Conservation (phyloP, 23 tunicate species). For the Pegea sp. region DNA sequence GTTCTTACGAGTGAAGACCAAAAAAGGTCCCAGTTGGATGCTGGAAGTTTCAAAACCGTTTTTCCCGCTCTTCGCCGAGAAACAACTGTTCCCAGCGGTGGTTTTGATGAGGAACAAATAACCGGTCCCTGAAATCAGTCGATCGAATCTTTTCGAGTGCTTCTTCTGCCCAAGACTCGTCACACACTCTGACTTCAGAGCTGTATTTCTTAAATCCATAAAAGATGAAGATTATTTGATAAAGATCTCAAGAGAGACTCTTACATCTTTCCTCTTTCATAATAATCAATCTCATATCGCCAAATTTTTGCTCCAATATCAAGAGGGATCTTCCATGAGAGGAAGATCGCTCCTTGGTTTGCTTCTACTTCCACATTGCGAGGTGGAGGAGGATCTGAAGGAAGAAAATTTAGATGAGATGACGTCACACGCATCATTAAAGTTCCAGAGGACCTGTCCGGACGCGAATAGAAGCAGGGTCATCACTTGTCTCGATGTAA, state of each 20-base stretch:
- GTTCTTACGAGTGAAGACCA: not conserved
- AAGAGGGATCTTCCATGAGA: not conserved
- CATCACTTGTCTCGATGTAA: not conserved
- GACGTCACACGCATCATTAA: not conserved
- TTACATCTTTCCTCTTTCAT: not conserved
- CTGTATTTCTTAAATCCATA: not conserved
- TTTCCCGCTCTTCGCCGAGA: not conserved
- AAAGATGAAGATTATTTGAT: not conserved
- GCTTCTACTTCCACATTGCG: not conserved
- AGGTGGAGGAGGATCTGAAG: not conserved
- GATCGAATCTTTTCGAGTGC: not conserved
- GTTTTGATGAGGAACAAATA: not conserved
- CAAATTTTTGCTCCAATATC: not conserved
- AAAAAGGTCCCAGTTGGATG: not conserved
- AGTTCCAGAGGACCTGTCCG: not conserved
- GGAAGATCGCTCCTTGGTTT: not conserved
- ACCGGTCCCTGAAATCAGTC: not conserved
- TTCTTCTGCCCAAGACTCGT: slow-evolving; percentile 1
- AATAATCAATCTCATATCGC: not conserved
- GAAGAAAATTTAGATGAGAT: not conserved
- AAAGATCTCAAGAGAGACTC: not conserved
- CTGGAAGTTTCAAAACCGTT: not conserved
- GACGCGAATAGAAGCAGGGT: not conserved
- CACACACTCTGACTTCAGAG: not conserved
- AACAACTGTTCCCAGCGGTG: not conserved